Percentiles rank a stretch among this genome's conserved stretches.
These are phyloP conservation scores for Anodontia alba DNA, from an alignment of 2,888 invertebrate species.

Conservation along the genomic window DNA sequence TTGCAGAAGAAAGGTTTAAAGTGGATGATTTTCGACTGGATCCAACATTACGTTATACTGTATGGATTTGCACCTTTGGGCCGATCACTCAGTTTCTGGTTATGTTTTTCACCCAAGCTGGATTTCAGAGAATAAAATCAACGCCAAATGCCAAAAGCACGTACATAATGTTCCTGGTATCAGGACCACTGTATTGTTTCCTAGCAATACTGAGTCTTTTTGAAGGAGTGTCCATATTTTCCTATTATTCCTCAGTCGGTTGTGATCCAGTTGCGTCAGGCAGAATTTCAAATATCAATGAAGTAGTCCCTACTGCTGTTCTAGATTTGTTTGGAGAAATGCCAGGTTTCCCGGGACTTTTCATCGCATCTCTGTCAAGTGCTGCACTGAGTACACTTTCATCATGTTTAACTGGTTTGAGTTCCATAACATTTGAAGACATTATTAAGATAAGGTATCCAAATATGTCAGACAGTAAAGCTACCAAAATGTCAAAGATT, in stretches of 20 bases:
- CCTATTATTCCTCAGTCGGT: slow-evolving; percentile 30
- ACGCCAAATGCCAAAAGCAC: slow-evolving; percentile 22
- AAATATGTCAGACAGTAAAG: slow-evolving; percentile 14
- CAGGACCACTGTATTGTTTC: slow-evolving; percentile 22
- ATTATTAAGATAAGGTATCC: slow-evolving; percentile 21
- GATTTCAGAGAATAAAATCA: slow-evolving; percentile 40
- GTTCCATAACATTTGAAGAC: slow-evolving; percentile 35
- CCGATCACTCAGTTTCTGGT: slow-evolving; percentile 15
- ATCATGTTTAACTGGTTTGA: slow-evolving; percentile 39
- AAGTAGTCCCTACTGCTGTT: slow-evolving; percentile 36
- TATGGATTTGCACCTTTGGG: slow-evolving; percentile 38
- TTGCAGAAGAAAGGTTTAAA: slow-evolving; percentile 26
- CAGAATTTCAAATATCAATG: slow-evolving; percentile 31
- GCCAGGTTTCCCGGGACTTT: slow-evolving; percentile 46
- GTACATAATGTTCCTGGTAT: slow-evolving; percentile 5
- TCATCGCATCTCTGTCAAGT: slow-evolving; percentile 44
- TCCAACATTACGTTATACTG: slow-evolving; percentile 38
- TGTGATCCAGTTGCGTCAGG: slow-evolving; percentile 41
- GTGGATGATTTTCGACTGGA: slow-evolving; percentile 32
- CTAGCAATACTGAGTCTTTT: background rate
- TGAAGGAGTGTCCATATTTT: slow-evolving; percentile 44
- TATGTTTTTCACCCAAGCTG: slow-evolving; percentile 33
- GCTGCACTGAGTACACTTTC: slow-evolving; percentile 54
- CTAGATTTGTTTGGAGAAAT: slow-evolving; percentile 33
- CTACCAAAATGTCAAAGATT: slow-evolving; percentile 19